Base-by-base conservation (phyloP, 2,888 invertebrate genomes). In the Xylota sylvarum region DNA sequence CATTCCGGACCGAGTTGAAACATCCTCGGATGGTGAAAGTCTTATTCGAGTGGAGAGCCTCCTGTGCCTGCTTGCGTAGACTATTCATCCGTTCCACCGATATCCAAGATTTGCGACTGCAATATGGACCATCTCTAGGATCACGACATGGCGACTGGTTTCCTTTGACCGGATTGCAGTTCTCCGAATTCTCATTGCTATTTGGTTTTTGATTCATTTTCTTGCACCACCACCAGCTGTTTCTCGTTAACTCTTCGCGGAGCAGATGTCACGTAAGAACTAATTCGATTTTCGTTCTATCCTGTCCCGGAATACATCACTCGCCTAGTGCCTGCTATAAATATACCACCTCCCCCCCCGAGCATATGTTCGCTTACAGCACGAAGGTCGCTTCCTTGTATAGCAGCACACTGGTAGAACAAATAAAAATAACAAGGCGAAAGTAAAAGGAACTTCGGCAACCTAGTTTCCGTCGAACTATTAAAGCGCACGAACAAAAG, bases 1-100 rank as follows among this genome's bases (percentile, higher is more conserved):
- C 96, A 83, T 95, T 94, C 4, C 96, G 93, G 7, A 97, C 93
- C 0, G 96, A 95, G 7, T 95, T 94, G 91, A 95, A 96, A 64
- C 95, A 95, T 1, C 96, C 96, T 89, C 94, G 95, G 90, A 95
- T 95, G 90, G 95, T 95, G 89, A 96, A 96, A 35, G 95, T 94
- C 91, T 94, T 95, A 87, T 94, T 94, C 4, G 95, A 94, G 88
- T 93, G 95, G 90, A 95, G 94, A 0, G 96, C 95, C 65, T 92
- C 93, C 27, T 96, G 96, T 0, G 95, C 95, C 84, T 94, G 93
- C 88, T 94, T 95, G 83, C 94, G 94, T 76, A 96, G 90, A 83
- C 95, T 94, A 90, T 94, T 94, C 93, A 96, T 94, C 90, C 95
- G 93, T 9, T 96, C 96, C 52, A 93, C 94, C 83, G 94, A 94